Conservation (phyloP, 92 coral and sea anemone species). For the Pocillopora meandrina region DNA sequence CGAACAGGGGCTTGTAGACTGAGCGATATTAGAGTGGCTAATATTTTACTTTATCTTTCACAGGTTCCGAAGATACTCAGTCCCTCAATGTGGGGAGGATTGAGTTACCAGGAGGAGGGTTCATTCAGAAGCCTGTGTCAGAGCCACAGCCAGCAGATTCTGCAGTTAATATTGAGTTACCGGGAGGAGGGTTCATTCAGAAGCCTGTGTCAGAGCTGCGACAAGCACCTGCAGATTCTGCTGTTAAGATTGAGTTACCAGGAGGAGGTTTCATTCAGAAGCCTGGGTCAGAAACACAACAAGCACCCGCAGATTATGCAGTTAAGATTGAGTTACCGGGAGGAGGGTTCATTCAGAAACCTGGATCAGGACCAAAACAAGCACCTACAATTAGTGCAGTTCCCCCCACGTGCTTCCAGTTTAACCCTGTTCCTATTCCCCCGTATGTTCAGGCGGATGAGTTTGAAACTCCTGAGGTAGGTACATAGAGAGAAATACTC, state of each 20-base stretch:
- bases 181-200: constrained; percentile 44
- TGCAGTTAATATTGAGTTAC: constrained; percentile 13
- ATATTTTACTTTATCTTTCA: background rate
- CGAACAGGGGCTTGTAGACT: no score
- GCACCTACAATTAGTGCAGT: no score
- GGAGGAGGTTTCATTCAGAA: constrained; percentile 30
- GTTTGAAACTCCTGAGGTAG: constrained; percentile 34
- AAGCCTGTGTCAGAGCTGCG: constrained; percentile 12
- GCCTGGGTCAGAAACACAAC: background rate
- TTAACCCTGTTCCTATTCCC: background rate
- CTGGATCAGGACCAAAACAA: background rate
- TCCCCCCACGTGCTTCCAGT: background rate
- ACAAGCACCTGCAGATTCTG: no score
- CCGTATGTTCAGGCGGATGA: background rate
- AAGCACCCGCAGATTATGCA: no score
- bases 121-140: constrained; percentile 13
- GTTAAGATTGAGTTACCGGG: constrained; percentile 32
- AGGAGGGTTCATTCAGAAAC: constrained; percentile 37
- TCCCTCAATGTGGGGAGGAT: constrained; percentile 20
- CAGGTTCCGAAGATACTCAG: background rate
- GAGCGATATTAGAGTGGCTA: background rate
- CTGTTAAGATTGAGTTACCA: constrained; percentile 15
- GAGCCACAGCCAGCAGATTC: background rate
- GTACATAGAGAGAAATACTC: background rate
- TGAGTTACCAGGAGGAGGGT: constrained; percentile 40